phyloP scores from a whole-genome alignment of 2,888 invertebrate species.

The Noctua fimbriata region DNA sequence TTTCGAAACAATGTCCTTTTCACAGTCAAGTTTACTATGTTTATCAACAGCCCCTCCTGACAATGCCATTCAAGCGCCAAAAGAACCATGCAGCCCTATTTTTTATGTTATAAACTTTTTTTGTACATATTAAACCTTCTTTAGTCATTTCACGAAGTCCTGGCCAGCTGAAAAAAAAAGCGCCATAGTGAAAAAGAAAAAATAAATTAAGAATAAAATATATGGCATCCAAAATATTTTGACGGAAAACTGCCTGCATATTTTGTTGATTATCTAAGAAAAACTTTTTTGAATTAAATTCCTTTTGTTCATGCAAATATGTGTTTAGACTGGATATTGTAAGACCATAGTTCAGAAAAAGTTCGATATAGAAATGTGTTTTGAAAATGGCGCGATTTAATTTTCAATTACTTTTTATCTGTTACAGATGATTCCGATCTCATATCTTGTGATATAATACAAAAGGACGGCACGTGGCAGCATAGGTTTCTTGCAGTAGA shows the following conservation, averaged over 20 bases:
- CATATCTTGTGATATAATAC: slow-evolving; percentile 98
- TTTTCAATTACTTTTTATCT: neutral
- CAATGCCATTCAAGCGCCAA: neutral
- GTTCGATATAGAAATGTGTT: neutral
- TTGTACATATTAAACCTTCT: neutral
- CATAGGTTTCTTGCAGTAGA: slow-evolving; percentile 99
- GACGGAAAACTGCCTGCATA: neutral
- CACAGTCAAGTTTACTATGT: neutral
- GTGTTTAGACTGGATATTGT: neutral
- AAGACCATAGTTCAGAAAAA: neutral
- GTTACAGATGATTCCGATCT: slow-evolving; percentile 98
- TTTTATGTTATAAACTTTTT: neutral
- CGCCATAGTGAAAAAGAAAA: slow-evolving; percentile 1
- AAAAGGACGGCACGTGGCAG: slow-evolving; percentile 96
- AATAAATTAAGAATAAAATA: slow-evolving; percentile 30
- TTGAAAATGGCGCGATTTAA: slow-evolving; percentile 12
- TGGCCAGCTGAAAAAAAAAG: neutral
- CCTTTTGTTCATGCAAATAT: neutral
- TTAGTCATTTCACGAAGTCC: neutral
- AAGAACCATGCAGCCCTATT: neutral
- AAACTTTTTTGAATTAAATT: neutral
- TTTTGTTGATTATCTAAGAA: neutral
- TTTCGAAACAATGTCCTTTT: neutral
- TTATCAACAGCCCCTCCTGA: neutral
- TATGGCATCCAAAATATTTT: slow-evolving; percentile 25